phyloP scores from a whole-genome alignment of 2,113 vertebrate genomes.

The Puffinus mauretanicus region DNA sequence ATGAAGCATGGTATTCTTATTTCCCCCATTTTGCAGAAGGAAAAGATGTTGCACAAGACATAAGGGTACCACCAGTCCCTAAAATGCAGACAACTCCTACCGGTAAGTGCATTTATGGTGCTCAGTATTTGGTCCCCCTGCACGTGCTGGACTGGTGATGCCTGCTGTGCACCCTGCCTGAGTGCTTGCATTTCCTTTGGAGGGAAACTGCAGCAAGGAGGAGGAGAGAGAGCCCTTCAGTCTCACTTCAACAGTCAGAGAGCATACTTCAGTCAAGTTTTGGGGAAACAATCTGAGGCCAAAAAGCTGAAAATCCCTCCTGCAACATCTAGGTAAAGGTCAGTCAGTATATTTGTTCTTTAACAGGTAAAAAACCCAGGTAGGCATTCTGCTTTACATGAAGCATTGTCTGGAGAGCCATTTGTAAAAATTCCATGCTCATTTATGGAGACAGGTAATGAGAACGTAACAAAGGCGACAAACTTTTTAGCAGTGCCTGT shows the following conservation, averaged over 20 bases:
- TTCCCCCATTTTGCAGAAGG: background rate
- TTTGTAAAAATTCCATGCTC: background rate
- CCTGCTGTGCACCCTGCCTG: background rate
- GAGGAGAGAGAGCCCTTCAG: background rate
- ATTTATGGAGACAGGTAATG: background rate
- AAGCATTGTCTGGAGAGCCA: background rate
- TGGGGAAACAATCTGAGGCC: background rate
- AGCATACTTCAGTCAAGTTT: background rate
- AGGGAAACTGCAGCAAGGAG: background rate
- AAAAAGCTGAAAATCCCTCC: background rate
- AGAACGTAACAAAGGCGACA: background rate
- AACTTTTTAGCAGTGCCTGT: background rate
- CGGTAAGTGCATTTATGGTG: background rate
- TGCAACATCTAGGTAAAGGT: background rate
- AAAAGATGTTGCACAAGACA: background rate
- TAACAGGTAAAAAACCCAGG: background rate
- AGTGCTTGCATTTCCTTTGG: background rate
- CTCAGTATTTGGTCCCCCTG: background rate
- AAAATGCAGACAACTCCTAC: background rate
- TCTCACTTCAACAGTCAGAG: background rate
- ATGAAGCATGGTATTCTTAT: background rate
- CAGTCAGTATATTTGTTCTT: background rate
- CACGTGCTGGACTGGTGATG: accelerated
- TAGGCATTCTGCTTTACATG: background rate
- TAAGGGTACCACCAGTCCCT: background rate